Base-by-base conservation (phyloP, 1,140 invertebrate genomes). In the Charaxes varanes region DNA sequence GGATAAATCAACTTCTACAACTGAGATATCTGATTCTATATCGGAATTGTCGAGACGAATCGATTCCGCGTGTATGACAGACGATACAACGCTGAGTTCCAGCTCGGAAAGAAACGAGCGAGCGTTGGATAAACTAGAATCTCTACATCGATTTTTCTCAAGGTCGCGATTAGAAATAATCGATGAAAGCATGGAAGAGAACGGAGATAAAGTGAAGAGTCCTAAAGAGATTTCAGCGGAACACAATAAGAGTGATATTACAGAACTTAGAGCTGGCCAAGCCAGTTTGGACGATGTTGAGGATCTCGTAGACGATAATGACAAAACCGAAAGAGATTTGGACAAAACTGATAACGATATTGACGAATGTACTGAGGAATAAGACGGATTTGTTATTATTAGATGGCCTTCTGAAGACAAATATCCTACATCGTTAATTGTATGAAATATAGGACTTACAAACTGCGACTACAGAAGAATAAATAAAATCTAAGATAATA, bases 201-300 rank as follows among this genome's bases (percentile, higher is more conserved):
- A 69, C 16, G 62, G 36, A 3, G 62, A 67, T 12, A 73, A 53
- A 49, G n/a, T 54, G 1, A 76, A 53, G 42, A 67, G 54, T 48
- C 58, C 62, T 3, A 76, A 68, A 28, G 45, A 38, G n/a, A 13
- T 23, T 2, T 41, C 49, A 22, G 38, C 43, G 2, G 46, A 42
- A 14, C 27, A 23, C 1, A 28, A 21, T 17, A 45, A 50, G 31
- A 46, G 16, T 24, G 57, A 64, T 15, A 18, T 30, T 2, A 32
- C 26, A 10, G 62, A 64, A 7, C 41, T 46, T 6, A 71, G 67
- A 57, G 56, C 41, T 0, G 71, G 70, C 2, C 74, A 82, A 41
- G 68, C 74, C 0, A 80, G 76, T 41, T 45, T 83, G 3, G 79
- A 83, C 23, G 79, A 83, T 17, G 76, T 83, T 0, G 79, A 83